Evolutionary conservation across 2,888 invertebrate species (phyloP).

Genomic region (Drosophila multiciliata): DNA sequence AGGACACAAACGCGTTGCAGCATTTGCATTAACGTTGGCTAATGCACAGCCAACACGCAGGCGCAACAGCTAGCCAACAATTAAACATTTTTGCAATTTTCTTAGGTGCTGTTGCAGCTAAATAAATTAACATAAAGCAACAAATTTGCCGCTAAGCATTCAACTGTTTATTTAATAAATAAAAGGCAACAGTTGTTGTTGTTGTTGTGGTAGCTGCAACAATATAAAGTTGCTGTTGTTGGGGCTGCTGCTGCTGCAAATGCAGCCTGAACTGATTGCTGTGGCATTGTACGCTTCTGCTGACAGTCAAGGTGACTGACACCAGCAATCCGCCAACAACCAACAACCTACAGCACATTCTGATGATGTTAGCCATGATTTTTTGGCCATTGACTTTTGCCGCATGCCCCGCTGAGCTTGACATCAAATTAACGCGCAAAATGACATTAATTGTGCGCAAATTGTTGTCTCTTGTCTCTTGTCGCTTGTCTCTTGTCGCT

Average conservation of each 20-base stretch:
- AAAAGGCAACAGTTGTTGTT: conserved; percentile 28
- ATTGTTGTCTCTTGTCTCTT: conserved; percentile 7
- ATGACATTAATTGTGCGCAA: conserved; percentile 69
- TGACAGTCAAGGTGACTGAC: conserved; percentile 72
- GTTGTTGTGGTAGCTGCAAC: conserved; percentile 12
- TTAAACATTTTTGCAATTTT: conserved; percentile 45
- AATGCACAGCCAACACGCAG: conserved; percentile 31
- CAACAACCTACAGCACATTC: conserved; percentile 27
- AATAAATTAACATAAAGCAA: conserved; percentile 29
- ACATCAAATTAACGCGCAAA: conserved; percentile 74
- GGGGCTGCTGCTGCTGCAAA: conserved; percentile 23
- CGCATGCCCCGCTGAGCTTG: conserved; percentile 18
- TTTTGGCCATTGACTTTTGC: conserved; percentile 58
- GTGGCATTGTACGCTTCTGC: conserved; percentile 39
- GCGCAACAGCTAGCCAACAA: conserved; percentile 18
- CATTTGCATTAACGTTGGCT: conserved; percentile 8
- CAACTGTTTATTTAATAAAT: conserved; percentile 40
- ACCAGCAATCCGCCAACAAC: conserved; percentile 29
- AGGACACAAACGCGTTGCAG: conserved; percentile 50
- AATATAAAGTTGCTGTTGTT: conserved; percentile 5
- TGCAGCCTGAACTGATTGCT: conserved; percentile 49
- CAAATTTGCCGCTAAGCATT: conserved; percentile 65
- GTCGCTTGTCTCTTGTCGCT: neutral
- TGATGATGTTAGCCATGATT: conserved; percentile 20
- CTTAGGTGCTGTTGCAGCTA: conserved; percentile 69